phyloP scores from a whole-genome alignment of 2,888 invertebrate genomes.

The Rhopalosiphum nymphaeae region DNA sequence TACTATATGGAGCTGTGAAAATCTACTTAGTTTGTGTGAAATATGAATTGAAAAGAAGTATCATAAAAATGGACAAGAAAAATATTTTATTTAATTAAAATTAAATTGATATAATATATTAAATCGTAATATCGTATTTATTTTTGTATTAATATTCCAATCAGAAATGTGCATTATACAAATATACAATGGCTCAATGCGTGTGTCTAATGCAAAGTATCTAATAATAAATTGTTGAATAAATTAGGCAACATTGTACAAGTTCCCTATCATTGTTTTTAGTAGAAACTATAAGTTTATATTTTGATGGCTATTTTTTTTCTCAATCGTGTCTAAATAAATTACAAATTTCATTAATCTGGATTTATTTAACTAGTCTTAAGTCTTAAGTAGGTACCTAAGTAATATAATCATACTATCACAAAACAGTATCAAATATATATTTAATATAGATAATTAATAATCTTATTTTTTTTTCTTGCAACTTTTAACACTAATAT shows the following conservation, averaged over 20 bases:
- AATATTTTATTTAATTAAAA: neutral
- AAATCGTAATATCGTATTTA: neutral
- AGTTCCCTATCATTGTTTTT: neutral
- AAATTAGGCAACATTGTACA: slow-evolving; percentile 11
- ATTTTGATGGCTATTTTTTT: neutral
- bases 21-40: neutral
- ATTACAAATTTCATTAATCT: neutral
- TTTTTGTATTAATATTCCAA: neutral
- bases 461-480: neutral
- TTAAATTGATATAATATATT: neutral
- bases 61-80: neutral
- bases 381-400: neutral
- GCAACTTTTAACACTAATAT: neutral
- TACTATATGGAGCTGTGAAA: no score
- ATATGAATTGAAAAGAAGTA: neutral
- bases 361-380: neutral
- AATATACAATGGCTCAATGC: neutral
- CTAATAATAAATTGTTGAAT: slow-evolving; percentile 11
- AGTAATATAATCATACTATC: neutral
- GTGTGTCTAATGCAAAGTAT: neutral
- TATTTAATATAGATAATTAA: neutral
- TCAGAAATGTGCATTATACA: neutral
- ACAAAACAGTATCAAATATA: neutral
- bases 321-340: neutral
- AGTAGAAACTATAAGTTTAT: neutral